Conservation (phyloP, 2,797 vertebrate genomes). For the Lerista edwardsae region DNA sequence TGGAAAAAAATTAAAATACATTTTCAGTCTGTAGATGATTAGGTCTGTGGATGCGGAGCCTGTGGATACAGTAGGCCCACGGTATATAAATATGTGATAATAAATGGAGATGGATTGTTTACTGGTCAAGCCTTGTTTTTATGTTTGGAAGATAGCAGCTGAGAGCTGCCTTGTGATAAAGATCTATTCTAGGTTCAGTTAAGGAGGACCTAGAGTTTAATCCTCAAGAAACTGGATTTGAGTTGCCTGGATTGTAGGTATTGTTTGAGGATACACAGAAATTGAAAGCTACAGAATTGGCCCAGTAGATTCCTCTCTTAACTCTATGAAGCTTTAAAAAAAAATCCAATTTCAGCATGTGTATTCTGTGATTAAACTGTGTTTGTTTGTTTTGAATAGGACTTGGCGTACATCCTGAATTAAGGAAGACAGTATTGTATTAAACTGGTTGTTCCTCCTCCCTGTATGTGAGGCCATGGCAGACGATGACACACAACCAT, state of each 20-base stretch:
- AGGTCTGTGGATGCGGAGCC: too few species aligned
- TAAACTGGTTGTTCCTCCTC: conserved; percentile 44
- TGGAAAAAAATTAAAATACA: too few species aligned
- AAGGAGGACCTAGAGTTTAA: not conserved
- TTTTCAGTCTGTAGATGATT: too few species aligned
- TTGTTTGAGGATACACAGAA: not conserved
- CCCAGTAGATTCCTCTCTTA: not conserved
- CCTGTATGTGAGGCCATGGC: conserved; percentile 75
- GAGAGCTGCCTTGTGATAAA: not conserved
- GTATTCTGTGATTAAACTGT: conserved; percentile 3
- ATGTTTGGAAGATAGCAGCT: not conserved
- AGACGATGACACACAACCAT: conserved; percentile 71
- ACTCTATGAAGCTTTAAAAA: not conserved
- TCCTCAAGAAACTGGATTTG: not conserved
- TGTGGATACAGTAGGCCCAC: too few species aligned
- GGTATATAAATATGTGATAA: too few species aligned
- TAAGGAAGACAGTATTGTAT: conserved; percentile 47
- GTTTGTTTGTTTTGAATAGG: conserved; percentile 68
- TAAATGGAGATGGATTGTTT: not conserved
- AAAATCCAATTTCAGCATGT: not conserved
- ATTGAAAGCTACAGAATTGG: not conserved
- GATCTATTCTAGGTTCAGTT: not conserved
- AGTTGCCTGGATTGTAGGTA: not conserved
- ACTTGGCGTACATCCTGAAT: conserved; percentile 68
- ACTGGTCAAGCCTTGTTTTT: not conserved